phyloP scores from a whole-genome alignment of 2,888 invertebrate species.

The Clivina fossor region DNA sequence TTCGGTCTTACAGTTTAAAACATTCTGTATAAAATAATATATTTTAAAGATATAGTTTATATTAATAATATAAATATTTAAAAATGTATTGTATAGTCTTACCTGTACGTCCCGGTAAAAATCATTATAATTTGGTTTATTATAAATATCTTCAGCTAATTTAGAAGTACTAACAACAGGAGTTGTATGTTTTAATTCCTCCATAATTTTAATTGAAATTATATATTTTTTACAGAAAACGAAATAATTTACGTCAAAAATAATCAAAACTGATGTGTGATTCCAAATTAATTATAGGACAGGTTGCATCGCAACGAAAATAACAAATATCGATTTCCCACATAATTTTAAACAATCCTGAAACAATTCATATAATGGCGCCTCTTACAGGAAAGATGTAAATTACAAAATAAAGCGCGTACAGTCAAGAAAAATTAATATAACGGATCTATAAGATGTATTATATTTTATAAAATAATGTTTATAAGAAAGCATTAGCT shows the following conservation, averaged over 20 bases:
- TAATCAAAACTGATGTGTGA: constrained; percentile 25
- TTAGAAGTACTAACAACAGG: constrained; percentile 76
- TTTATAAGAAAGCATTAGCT: too few species aligned
- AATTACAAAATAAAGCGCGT: constrained; percentile 27
- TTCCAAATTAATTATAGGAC: too few species aligned
- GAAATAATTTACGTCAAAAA: constrained; percentile 12
- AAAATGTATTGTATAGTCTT: constrained; percentile 38
- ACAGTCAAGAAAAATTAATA: constrained; percentile 4
- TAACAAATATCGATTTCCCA: constrained; percentile 23
- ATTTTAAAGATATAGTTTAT: neutral
- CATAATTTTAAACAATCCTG: constrained; percentile 19
- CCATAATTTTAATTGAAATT: constrained; percentile 42
- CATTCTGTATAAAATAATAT: neutral
- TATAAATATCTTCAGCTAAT: constrained; percentile 78
- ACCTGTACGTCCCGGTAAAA: constrained; percentile 82
- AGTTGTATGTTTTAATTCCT: constrained; percentile 57
- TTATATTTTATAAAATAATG: too few species aligned
- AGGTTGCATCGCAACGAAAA: constrained; percentile 27
- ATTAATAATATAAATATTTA: constrained; percentile 2
- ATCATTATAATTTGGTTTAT: constrained; percentile 72
- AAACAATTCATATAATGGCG: neutral
- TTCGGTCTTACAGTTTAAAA: constrained; percentile 5
- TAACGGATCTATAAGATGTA: neutral
- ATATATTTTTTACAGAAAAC: constrained; percentile 4
- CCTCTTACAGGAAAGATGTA: constrained; percentile 3